Base-by-base conservation (phyloP, 2,113 vertebrate species). In the Elanus axillaris region DNA sequence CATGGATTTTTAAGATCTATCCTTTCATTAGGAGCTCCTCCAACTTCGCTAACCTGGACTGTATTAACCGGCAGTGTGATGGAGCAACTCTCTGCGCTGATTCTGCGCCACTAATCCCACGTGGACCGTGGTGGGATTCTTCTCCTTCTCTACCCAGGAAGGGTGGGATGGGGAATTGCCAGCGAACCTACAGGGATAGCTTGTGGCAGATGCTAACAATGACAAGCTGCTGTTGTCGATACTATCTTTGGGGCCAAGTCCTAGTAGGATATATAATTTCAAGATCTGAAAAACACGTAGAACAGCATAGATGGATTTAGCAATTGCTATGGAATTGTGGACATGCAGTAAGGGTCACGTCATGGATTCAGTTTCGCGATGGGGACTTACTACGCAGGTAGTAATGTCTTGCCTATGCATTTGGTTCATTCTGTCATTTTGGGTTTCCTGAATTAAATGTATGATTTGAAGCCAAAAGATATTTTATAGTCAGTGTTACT, bases 71-170 rank as follows among this genome's bases (percentile, higher is more conserved):
- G 13, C 16, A 86, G 4, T 1, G 8, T 38, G 42, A 45, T 9
- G 38, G 47, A 63, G 12, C 74, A 12, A 7, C 16, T 43, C n/a
- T 29, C 68, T 62, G 52, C 23, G 10, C 34, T 22, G 31, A 14
- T 34, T 42, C 64, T 29, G 45, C 31, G 40, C 13, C 50, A 15
- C 40, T 43, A 8, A 63, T 48, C 43, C 43, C 12, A 6, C 47
- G 14, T n/a, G 2, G 2, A 7, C 15, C n/a, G 4, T 0, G 1
- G 11, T 3, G 32, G 20, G 34, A 59, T 72, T 73, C 8, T 31
- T 42, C 10, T 31, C 38, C 43, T 79, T n/a, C 50, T n/a, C 53
- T 13, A 2, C 7, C 5, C 23, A 34, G 34, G 38, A 63, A 52
- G 69, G 17, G 10, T 59, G 31, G 29, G 25, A 43, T 36, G 20